Evolutionary conservation across 2,888 invertebrate genomes (phyloP).

Genomic region (Cabera pusaria): DNA sequence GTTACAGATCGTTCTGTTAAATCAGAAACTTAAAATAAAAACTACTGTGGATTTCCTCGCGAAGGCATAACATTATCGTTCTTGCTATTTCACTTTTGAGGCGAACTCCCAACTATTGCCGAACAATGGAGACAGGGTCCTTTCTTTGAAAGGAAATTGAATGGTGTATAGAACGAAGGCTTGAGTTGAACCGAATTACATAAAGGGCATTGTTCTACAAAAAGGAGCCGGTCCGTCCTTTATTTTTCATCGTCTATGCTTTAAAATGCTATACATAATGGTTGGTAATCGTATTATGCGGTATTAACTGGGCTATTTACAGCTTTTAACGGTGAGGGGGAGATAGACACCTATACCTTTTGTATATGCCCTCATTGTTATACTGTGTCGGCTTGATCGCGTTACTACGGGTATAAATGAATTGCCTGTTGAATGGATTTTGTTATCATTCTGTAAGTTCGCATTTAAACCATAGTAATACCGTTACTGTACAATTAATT

Average conservation of each 20-base stretch:
- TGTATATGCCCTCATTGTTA: too few relatives aligned
- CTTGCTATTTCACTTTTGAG: conserved; percentile 26
- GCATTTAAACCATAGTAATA: too few relatives aligned
- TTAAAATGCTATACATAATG: conserved; percentile 3
- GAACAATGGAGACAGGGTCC: conserved; percentile 44
- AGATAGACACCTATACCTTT: too few relatives aligned
- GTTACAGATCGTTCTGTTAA: not conserved
- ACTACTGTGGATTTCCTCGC: not conserved
- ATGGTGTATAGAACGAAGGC: conserved; percentile 34
- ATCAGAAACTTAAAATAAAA: conserved; percentile 1
- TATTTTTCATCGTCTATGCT: conserved; percentile 19
- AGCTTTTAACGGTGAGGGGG: not conserved
- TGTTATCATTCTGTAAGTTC: too few relatives aligned
- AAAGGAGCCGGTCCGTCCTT: conserved; percentile 34
- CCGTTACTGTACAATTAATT: too few relatives aligned
- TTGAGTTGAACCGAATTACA: conserved; percentile 41
- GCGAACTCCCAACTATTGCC: conserved; percentile 40
- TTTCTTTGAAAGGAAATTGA: conserved; percentile 43
- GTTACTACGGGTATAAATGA: too few relatives aligned
- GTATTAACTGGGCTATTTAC: conserved; percentile 1
- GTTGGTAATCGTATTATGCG: conserved; percentile 2
- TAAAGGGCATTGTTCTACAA: conserved; percentile 47
- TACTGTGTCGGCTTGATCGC: too few relatives aligned
- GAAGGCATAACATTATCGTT: conserved; percentile 19
- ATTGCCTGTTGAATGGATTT: too few relatives aligned